Percentiles rank a stretch among this genome's conserved stretches.
Conservation (phyloP, 2,113 vertebrate species). For the Ellobius talpinus region DNA sequence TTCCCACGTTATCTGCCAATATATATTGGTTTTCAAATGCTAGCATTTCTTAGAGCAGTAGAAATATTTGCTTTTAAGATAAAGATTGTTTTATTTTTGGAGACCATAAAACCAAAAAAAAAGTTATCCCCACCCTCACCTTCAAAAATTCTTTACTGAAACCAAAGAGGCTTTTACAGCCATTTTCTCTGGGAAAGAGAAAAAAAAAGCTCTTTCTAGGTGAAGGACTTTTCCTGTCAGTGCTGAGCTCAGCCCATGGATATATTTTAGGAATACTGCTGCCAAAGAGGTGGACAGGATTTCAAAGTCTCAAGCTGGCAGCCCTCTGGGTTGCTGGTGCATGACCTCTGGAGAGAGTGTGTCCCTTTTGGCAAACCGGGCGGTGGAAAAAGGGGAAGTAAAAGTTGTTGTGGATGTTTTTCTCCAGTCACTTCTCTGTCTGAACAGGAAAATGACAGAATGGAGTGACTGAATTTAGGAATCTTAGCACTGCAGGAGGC, state of each 20-base stretch:
- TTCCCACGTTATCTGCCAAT: constrained; percentile 78
- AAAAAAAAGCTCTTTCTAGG: constrained; percentile 2
- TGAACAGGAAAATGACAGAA: constrained; percentile 1
- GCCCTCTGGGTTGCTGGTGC: background rate
- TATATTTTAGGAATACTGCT: background rate
- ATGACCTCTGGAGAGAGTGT: background rate
- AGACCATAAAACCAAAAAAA: constrained; percentile 51
- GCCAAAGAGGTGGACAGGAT: background rate
- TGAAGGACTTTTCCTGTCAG: background rate
- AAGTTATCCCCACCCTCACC: background rate
- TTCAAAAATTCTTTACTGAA: constrained; percentile 47
- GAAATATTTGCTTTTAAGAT: constrained; percentile 76
- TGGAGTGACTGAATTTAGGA: background rate
- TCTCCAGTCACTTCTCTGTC: background rate
- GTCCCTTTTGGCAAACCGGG: background rate
- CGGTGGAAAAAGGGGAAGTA: background rate
- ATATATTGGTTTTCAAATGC: constrained; percentile 72
- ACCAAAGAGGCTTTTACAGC: background rate
- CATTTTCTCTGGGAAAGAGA: background rate
- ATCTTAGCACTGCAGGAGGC: background rate
- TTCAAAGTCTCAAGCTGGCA: background rate
- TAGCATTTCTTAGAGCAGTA: constrained; percentile 50
- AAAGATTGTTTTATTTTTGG: constrained; percentile 70
- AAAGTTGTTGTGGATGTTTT: background rate
- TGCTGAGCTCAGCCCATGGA: background rate